Evolutionary conservation across 1,140 invertebrate genomes (phyloP).

Genomic region (Euura lappo): DNA sequence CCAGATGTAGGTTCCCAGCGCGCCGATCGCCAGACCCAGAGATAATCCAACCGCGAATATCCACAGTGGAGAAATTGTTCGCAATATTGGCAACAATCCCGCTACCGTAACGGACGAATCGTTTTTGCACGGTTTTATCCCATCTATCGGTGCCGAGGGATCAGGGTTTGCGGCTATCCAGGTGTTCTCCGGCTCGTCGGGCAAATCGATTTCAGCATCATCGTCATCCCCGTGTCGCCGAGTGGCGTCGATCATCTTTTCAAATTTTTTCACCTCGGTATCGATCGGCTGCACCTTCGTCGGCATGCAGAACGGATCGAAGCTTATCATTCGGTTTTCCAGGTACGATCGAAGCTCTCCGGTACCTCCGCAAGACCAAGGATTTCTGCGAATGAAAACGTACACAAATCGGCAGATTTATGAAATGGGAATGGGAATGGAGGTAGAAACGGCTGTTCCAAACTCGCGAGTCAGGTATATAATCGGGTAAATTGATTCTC

Average conservation of each 20-base stretch:
- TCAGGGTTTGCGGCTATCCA: background rate
- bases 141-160: too few relatives aligned
- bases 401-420: too few relatives aligned
- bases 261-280: constrained; percentile 26
- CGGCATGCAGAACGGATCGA: constrained; percentile 29
- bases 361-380: constrained; percentile 42
- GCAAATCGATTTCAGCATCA: background rate
- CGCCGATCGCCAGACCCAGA: constrained; percentile 37
- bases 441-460: too few relatives aligned
- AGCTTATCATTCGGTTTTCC: constrained; percentile 21
- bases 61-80: constrained; percentile 38
- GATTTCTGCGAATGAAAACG: constrained; percentile 38
- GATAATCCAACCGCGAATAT: constrained; percentile 45
- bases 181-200: background rate
- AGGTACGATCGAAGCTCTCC: constrained; percentile 37
- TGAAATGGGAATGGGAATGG: too few relatives aligned
- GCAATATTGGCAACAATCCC: too few relatives aligned
- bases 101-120: too few relatives aligned
- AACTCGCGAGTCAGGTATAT: too few relatives aligned
- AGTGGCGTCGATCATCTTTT: constrained; percentile 40
- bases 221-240: background rate
- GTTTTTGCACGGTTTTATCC: too few relatives aligned
- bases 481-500: too few relatives aligned
- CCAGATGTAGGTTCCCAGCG: constrained; percentile 44
- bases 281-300: constrained; percentile 12